phyloP scores from a whole-genome alignment of 2,888 invertebrate genomes.

The Eupithecia insigniata region DNA sequence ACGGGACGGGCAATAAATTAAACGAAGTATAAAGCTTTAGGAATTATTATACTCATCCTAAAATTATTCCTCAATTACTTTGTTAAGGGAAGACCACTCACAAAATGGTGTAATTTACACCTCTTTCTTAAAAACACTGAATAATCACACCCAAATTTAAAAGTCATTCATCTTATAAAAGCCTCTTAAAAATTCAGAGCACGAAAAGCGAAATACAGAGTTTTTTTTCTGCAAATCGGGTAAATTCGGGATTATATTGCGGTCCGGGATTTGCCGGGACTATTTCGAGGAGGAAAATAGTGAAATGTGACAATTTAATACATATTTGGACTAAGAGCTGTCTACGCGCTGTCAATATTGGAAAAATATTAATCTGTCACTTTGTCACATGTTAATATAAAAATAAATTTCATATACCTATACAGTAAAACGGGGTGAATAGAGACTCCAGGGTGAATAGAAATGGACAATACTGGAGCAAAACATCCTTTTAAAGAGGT shows the following conservation, averaged over 20 bases:
- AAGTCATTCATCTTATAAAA: not conserved
- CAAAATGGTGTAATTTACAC: not conserved
- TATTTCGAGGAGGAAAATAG: not conserved
- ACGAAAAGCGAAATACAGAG: not conserved
- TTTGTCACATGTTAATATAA: too few species aligned
- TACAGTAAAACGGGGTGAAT: too few species aligned
- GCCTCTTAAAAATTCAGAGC: not conserved
- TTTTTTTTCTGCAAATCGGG: not conserved
- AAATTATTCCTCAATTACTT: not conserved
- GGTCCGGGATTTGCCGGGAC: not conserved
- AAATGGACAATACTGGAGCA: too few species aligned
- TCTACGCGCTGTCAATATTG: not conserved
- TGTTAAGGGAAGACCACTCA: not conserved
- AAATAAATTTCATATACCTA: too few species aligned
- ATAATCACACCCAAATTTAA: not conserved
- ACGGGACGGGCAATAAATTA: not conserved
- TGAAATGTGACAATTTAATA: not conserved
- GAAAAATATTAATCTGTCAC: not conserved
- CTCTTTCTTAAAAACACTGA: not conserved
- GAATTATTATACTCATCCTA: not conserved
- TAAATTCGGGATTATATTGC: not conserved
- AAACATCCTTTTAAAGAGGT: too few species aligned
- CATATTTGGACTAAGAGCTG: not conserved
- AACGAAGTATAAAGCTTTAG: not conserved
- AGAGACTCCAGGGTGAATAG: too few species aligned